Conservation (phyloP, 2,797 vertebrate species). For the Enteromius trimaculatus region DNA sequence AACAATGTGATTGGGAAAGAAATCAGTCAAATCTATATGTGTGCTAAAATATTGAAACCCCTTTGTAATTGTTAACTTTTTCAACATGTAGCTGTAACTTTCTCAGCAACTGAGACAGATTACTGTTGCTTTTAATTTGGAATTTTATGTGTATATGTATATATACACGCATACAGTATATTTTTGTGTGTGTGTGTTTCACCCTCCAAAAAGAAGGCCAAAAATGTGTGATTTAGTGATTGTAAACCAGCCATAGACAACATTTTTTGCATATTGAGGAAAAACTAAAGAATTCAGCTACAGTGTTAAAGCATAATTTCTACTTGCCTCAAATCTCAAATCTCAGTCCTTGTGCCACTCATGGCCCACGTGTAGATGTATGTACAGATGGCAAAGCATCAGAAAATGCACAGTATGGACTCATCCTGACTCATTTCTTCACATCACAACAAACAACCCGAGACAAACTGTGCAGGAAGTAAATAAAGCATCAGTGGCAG, state of each 20-base stretch:
- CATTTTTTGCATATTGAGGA: neutral
- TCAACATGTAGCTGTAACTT: too few relatives aligned
- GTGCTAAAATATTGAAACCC: too few relatives aligned
- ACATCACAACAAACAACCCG: conserved; percentile 58
- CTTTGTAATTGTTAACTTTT: too few relatives aligned
- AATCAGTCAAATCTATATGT: too few relatives aligned
- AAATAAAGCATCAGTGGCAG: conserved; percentile 52
- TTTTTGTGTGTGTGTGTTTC: too few relatives aligned
- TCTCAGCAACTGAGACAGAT: too few relatives aligned
- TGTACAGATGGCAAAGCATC: conserved; percentile 40
- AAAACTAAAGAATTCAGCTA: neutral
- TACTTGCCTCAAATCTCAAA: neutral
- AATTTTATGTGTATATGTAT: too few relatives aligned
- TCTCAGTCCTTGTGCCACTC: conserved; percentile 16
- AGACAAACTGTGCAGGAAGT: conserved; percentile 56
- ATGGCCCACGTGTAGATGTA: conserved; percentile 32
- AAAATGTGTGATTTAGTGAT: neutral
- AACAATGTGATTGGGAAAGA: too few relatives aligned
- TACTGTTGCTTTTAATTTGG: too few relatives aligned
- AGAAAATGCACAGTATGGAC: conserved; percentile 50
- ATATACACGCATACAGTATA: too few relatives aligned
- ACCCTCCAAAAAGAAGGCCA: neutral
- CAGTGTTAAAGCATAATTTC: neutral
- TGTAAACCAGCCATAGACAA: neutral
- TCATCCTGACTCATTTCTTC: conserved; percentile 58